These are phyloP conservation scores for Sinosuthora webbiana DNA, from an alignment of 2,113 vertebrate genomes.

Conservation along the genomic window DNA sequence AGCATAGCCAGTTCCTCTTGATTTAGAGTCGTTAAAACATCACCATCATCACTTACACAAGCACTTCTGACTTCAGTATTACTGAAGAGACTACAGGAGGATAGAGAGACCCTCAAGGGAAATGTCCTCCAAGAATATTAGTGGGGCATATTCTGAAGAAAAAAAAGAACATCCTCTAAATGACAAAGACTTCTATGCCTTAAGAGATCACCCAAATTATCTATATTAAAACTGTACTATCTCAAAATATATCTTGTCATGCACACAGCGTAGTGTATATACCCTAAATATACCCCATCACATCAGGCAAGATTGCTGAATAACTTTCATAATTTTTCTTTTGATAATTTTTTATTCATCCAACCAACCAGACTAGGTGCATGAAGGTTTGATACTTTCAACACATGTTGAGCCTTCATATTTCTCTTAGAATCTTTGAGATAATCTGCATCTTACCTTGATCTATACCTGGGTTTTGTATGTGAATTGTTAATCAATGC, in stretches of 20 bases:
- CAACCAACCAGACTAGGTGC: background rate
- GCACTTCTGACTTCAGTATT: background rate
- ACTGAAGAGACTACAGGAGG: background rate
- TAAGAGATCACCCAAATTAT: background rate
- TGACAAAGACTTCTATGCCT: background rate
- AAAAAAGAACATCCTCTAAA: background rate
- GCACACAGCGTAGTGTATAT: background rate
- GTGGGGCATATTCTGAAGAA: background rate
- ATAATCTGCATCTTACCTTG: background rate
- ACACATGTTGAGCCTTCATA: background rate
- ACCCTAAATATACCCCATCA: background rate
- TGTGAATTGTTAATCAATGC: background rate
- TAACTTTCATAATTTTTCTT: background rate
- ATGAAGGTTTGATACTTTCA: background rate
- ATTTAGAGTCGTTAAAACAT: background rate
- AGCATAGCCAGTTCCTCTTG: background rate
- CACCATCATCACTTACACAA: background rate
- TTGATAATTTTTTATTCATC: background rate
- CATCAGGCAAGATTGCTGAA: background rate
- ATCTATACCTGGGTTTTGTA: background rate
- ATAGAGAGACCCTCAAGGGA: background rate
- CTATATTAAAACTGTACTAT: background rate
- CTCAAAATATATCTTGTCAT: background rate
- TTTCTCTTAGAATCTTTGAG: background rate
- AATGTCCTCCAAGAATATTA: background rate